Conservation (phyloP, 2,888 invertebrate genomes). For the Chrysotoxum bicinctum region DNA sequence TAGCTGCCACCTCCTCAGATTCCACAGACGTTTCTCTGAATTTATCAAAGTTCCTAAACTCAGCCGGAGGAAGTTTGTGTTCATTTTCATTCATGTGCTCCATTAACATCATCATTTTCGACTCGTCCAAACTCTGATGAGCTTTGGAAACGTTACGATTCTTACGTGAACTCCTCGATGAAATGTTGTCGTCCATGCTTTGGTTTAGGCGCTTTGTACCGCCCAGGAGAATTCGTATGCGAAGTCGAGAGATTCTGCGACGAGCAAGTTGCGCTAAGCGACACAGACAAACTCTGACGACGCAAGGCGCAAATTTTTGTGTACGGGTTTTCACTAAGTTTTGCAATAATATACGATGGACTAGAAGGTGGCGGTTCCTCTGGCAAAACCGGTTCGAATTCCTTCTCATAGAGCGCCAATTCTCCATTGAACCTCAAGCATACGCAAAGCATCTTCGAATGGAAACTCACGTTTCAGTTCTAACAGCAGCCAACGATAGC, state of each 20-base stretch:
- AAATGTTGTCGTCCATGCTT: slow-evolving; percentile 88
- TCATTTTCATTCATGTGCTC: slow-evolving; percentile 75
- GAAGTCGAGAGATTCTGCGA: slow-evolving; percentile 75
- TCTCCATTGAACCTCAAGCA: slow-evolving; percentile 97
- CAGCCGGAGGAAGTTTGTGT: slow-evolving; percentile 19
- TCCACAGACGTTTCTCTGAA: slow-evolving; percentile 46
- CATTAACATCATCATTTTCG: slow-evolving; percentile 81
- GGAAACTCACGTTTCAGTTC: slow-evolving; percentile 99
- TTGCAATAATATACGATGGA: slow-evolving; percentile 87
- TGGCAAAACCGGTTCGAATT: slow-evolving; percentile 77
- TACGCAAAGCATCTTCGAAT: slow-evolving; percentile 95
- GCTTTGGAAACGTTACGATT: slow-evolving; percentile 83
- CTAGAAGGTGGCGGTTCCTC: slow-evolving; percentile 85
- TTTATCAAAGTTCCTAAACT: slow-evolving; percentile 36
- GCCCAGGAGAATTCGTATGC: slow-evolving; percentile 74
- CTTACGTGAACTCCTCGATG: slow-evolving; percentile 76
- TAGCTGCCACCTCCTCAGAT: not conserved
- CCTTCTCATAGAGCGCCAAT: slow-evolving; percentile 86
- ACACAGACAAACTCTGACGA: slow-evolving; percentile 91
- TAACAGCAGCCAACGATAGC: slow-evolving; percentile 97
- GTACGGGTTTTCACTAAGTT: slow-evolving; percentile 92
- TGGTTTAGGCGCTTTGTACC: slow-evolving; percentile 87
- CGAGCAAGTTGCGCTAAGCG: slow-evolving; percentile 83
- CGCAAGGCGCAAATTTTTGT: slow-evolving; percentile 94
- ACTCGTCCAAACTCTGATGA: slow-evolving; percentile 87